Evolutionary conservation across 2,888 invertebrate species (phyloP).

Genomic region (Drosophila maculinotata): DNA sequence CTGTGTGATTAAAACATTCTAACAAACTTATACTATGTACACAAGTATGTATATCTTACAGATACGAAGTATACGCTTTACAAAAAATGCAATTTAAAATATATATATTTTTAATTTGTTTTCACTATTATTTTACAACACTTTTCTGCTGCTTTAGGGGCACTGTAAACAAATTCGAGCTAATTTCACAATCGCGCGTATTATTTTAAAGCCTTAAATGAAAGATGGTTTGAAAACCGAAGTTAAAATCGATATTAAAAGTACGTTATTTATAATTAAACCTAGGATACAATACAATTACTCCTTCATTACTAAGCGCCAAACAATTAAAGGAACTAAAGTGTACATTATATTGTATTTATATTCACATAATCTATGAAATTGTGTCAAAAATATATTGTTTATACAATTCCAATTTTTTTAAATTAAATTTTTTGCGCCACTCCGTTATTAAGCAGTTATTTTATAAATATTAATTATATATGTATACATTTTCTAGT

Average conservation of each 20-base stretch:
- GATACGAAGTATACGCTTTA: conserved; percentile 58
- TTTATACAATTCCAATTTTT: conserved; percentile 33
- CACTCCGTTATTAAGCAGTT: conserved; percentile 16
- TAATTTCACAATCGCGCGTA: conserved; percentile 48
- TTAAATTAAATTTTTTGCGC: conserved; percentile 26
- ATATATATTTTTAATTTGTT: conserved; percentile 47
- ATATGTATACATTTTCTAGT: conserved; percentile 46
- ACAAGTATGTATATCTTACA: conserved; percentile 41
- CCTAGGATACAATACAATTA: conserved; percentile 21
- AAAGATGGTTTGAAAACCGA: conserved; percentile 25
- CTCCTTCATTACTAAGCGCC: conserved; percentile 39
- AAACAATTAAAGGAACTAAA: conserved; percentile 49
- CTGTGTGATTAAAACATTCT: conserved; percentile 52
- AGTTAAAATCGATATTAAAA: conserved; percentile 27
- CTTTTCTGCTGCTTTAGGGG: conserved; percentile 34
- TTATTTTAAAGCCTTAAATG: conserved; percentile 56
- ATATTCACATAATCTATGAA: conserved; percentile 25
- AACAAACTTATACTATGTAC: conserved; percentile 56
- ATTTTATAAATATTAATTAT: conserved; percentile 32
- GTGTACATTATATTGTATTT: conserved; percentile 27
- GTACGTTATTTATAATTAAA: conserved; percentile 20
- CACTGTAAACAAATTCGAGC: conserved; percentile 70
- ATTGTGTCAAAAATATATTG: conserved; percentile 51
- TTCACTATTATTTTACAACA: conserved; percentile 42
- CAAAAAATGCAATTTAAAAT: conserved; percentile 74